Conservation (phyloP, 2,113 vertebrate species). For the Peromyscus maniculatus region DNA sequence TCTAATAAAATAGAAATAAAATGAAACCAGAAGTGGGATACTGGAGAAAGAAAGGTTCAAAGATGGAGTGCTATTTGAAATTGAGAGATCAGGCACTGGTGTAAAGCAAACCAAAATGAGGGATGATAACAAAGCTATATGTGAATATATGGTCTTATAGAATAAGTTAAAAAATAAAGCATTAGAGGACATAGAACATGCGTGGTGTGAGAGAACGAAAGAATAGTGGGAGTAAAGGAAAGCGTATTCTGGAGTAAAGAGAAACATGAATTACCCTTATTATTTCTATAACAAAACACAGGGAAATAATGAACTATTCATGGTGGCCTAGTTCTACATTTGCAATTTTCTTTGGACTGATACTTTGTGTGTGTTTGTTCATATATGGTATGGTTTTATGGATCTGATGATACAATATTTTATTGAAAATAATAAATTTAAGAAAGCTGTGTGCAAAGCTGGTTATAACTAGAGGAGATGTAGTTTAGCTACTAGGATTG, state of each 20-base stretch:
- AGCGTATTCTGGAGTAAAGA: fast-evolving
- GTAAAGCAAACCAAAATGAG: too few species aligned
- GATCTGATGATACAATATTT: fast-evolving
- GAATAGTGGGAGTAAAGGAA: not conserved
- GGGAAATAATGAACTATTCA: not conserved
- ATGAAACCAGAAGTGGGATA: too few species aligned
- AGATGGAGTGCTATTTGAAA: too few species aligned
- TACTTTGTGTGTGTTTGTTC: not conserved
- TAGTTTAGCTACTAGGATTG: not conserved
- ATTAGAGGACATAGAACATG: too few species aligned
- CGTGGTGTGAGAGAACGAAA: too few species aligned
- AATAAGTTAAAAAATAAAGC: too few species aligned
- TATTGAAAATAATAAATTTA: not conserved
- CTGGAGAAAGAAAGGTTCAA: too few species aligned
- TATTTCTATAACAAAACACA: not conserved
- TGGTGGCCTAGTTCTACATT: not conserved
- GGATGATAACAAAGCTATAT: too few species aligned
- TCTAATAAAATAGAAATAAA: too few species aligned
- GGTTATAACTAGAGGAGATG: not conserved
- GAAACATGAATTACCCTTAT: not conserved
- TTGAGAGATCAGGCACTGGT: too few species aligned
- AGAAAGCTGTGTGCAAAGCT: fast-evolving
- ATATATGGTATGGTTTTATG: not conserved
- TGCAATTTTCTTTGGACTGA: not conserved
- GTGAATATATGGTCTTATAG: too few species aligned